Base-by-base conservation (phyloP, 2,113 vertebrate genomes). In the Cinclus mexicanus region DNA sequence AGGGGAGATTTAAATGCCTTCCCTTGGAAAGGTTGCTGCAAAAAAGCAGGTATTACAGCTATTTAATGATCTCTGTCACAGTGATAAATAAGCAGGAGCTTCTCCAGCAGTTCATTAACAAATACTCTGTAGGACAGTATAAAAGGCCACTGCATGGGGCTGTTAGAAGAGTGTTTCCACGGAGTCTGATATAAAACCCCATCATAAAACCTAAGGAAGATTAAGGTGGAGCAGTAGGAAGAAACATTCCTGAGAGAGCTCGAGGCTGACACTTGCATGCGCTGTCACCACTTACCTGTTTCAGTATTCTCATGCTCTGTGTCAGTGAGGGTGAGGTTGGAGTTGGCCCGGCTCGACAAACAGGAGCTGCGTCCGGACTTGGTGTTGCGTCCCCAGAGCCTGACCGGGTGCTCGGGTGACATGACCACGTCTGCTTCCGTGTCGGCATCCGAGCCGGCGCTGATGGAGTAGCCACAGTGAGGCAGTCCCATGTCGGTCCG, bases 241-340 rank as follows among this genome's bases (percentile, higher is more conserved):
- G 31, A 59, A 35, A 4, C 18, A 74, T 24, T 89, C 78, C 57
- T n/a, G 65, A 50, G 28, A 75, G 39, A 89, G 90, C 68, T 29
- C 0, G 4, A 46, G 29, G 67, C 49, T 9, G 22, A 26, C 42
- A 9, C 10, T 3, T 3, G 35, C 56, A 29, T 28, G 59, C 1
- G 5, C 24, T 13, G 11, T 29, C 52, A 25, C 31, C 85, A 94
- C 98, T 97, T 95, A 99, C 99, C 99, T 0, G 99, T 98, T 95
- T 99, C 99, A 0, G 99, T 99, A 93, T 99, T 99, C 97, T 99
- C 99, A 0, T 99, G 99, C 85, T 99, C 99, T 0, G 99, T 99
- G 97, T 99, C 99, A 0, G 99, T 99, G 75, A 99, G 99, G 1
- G 99, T 99, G 91, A 99, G 98, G 94, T 99, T 99, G 92, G 99